These are phyloP conservation scores for Halcyon badia DNA, from an alignment of 2,797 vertebrate species.

Conservation along the genomic window DNA sequence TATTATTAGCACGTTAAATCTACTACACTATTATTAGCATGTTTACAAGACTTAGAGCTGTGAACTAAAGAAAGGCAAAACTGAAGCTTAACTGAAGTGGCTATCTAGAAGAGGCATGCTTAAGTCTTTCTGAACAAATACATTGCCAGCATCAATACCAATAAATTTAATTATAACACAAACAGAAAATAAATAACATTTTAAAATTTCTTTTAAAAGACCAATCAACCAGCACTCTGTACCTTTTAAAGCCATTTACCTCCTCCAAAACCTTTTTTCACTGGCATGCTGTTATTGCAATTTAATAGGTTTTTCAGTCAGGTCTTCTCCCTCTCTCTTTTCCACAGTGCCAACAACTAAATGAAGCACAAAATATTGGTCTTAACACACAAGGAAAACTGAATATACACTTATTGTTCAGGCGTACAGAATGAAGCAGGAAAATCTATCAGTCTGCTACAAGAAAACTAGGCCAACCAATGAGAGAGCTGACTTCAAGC, in stretches of 20 bases:
- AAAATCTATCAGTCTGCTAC: constrained; percentile 27
- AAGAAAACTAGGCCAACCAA: constrained; percentile 10
- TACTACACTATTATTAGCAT: background rate
- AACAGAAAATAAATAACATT: background rate
- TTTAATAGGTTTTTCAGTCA: background rate
- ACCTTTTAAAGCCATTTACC: background rate
- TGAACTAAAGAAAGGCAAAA: background rate
- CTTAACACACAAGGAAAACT: constrained; percentile 6
- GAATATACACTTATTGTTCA: constrained; percentile 35
- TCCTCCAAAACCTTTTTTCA: background rate
- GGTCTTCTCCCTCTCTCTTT: background rate
- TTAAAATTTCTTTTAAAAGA: background rate
- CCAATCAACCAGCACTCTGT: background rate
- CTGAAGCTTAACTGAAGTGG: background rate
- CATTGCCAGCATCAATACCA: background rate
- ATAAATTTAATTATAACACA: background rate
- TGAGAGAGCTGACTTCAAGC: background rate
- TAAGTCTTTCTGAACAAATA: background rate
- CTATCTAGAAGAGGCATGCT: background rate
- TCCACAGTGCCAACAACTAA: constrained; percentile 11
- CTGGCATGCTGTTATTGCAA: background rate
- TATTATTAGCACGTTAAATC: background rate
- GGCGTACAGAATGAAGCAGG: background rate
- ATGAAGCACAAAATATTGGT: background rate
- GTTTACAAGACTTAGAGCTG: background rate